These are phyloP conservation scores for Synergus itoensis DNA, from an alignment of 2,888 invertebrate genomes.

Conservation along the genomic window DNA sequence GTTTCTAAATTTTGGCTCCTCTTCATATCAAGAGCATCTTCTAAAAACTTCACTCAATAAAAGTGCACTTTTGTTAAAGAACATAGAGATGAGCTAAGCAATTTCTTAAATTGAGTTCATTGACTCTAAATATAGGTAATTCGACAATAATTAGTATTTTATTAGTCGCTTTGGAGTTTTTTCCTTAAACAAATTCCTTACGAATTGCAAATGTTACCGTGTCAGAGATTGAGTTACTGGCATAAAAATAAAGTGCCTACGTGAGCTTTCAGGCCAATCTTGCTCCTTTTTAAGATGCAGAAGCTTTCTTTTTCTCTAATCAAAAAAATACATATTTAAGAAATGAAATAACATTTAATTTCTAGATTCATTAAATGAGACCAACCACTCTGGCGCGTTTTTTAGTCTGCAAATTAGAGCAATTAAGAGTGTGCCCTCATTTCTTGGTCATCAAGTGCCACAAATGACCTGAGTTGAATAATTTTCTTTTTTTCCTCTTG, in stretches of 20 bases:
- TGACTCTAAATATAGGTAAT: too few species aligned
- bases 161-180: too few species aligned
- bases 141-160: too few species aligned
- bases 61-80: too few species aligned
- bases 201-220: background rate
- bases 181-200: background rate
- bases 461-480: background rate
- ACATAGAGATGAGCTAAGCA: too few species aligned
- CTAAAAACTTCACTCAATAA: background rate
- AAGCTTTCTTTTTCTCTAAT: background rate
- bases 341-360: background rate
- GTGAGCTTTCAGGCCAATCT: background rate
- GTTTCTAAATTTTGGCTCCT: background rate
- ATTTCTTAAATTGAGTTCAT: too few species aligned
- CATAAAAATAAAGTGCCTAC: background rate
- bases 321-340: background rate
- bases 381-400: background rate
- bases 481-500: background rate
- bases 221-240: background rate
- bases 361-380: background rate
- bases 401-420: conserved; percentile 1
- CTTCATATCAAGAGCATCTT: background rate
- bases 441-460: background rate
- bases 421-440: background rate
- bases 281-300: background rate